phyloP scores from a whole-genome alignment of 2,797 vertebrate genomes.

The Lagodon rhomboides region DNA sequence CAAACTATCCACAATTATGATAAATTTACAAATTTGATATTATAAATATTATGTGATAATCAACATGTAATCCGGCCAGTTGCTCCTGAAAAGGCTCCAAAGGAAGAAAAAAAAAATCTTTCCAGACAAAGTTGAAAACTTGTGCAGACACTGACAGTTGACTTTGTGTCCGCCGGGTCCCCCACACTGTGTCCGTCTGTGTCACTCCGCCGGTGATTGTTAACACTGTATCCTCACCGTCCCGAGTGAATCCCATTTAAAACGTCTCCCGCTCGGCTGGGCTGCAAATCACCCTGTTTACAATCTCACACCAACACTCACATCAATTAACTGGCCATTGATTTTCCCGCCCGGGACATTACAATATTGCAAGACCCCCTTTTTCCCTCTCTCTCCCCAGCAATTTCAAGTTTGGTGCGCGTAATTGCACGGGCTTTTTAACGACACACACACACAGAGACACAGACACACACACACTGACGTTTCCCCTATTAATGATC shows the following conservation, averaged over 20 bases:
- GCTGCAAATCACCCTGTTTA: constrained; percentile 93
- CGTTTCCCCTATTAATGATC: constrained; percentile 56
- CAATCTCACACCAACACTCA: constrained; percentile 90
- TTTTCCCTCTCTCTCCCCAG: constrained; percentile 50
- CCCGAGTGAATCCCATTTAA: constrained; percentile 87
- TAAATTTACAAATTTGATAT: not conserved
- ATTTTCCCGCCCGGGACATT: constrained; percentile 88
- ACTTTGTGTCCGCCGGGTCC: constrained; percentile 63
- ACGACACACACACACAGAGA: constrained; percentile 21
- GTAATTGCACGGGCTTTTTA: constrained; percentile 63
- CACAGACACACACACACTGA: constrained; percentile 11
- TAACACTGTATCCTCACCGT: constrained; percentile 78
- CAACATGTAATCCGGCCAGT: not conserved
- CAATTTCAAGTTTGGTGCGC: constrained; percentile 73
- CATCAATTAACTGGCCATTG: constrained; percentile 91
- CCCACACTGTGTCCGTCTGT: constrained; percentile 65
- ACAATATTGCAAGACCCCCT: constrained; percentile 85
- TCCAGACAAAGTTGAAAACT: constrained; percentile 27
- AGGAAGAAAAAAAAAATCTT: not conserved
- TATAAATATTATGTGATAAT: not conserved
- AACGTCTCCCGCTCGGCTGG: constrained; percentile 87
- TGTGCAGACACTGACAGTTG: constrained; percentile 51
- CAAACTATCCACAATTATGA: not conserved
- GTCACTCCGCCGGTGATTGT: constrained; percentile 76
- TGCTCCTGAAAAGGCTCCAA: no score